phyloP scores from a whole-genome alignment of 2,113 vertebrate genomes.

The Menura novaehollandiae region DNA sequence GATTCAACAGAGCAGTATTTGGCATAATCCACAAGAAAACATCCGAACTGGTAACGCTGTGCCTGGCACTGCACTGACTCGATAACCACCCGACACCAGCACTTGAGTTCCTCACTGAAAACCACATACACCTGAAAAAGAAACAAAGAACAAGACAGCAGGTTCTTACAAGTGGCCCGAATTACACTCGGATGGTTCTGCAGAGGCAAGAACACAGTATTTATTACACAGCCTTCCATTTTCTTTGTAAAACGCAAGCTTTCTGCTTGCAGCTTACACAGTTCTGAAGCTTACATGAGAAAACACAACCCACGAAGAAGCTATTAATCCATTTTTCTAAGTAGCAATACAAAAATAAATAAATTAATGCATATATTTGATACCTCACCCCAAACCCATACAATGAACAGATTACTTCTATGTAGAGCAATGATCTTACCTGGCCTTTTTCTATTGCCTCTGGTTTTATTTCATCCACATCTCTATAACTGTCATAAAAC shows the following conservation, averaged over 20 bases:
- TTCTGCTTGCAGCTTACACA: not conserved
- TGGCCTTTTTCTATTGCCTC: constrained; percentile 62
- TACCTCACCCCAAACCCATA: not conserved
- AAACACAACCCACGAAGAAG: not conserved
- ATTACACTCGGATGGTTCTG: not conserved
- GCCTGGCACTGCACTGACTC: constrained; percentile 49
- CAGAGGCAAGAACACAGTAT: not conserved
- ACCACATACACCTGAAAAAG: constrained; percentile 69
- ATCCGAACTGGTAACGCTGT: constrained; percentile 48
- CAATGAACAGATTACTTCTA: not conserved
- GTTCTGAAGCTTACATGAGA: not conserved
- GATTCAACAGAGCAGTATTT: constrained; percentile 58
- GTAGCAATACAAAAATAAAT: not conserved
- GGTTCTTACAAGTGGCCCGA: fast-evolving
- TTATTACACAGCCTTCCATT: not conserved
- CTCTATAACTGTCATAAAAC: constrained; percentile 56
- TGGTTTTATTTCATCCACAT: constrained; percentile 51
- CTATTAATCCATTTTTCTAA: too few relatives aligned
- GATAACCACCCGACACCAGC: constrained; percentile 76
- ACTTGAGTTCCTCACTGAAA: constrained; percentile 67
- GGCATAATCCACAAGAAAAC: constrained; percentile 80
- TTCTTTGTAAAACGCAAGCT: not conserved
- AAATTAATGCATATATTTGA: not conserved
- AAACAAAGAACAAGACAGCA: not conserved
- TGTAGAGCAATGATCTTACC: constrained; percentile 52